These are phyloP conservation scores for Caradrina clavipalpis DNA, from an alignment of 2,888 invertebrate genomes.

Conservation along the genomic window DNA sequence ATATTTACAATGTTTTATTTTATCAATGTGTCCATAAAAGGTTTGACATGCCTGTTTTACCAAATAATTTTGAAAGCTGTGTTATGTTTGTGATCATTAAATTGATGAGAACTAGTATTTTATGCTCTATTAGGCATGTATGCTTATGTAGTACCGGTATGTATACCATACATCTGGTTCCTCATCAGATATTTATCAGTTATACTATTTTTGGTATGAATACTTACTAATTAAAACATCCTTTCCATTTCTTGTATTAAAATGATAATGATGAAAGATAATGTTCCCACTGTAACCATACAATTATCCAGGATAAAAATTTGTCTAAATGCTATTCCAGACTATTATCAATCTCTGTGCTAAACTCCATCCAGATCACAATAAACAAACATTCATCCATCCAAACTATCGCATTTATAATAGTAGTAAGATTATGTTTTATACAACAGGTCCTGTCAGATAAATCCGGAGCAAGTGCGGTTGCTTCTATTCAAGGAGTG, in stretches of 20 bases:
- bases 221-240: background rate
- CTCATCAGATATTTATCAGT: background rate
- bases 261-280: too few species aligned
- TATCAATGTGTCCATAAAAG: background rate
- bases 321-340: too few species aligned
- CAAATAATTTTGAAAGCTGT: background rate
- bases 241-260: background rate
- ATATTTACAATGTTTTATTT: background rate
- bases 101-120: slow-evolving; percentile 20
- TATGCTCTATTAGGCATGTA: slow-evolving; percentile 10
- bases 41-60: slow-evolving; percentile 1
- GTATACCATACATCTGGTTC: background rate
- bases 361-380: too few species aligned
- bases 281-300: too few species aligned
- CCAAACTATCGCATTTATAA: too few species aligned
- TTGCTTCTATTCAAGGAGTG: slow-evolving; percentile 96
- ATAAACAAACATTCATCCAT: too few species aligned
- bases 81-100: background rate
- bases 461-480: slow-evolving; percentile 94
- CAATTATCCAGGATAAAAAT: too few species aligned
- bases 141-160: too few species aligned
- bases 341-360: too few species aligned
- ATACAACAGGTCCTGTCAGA: slow-evolving; percentile 91
- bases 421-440: too few species aligned
- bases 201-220: slow-evolving; percentile 8